Evolutionary conservation across 2,113 vertebrate genomes (phyloP), one percentile per base, ranked within the genome.

Genomic region (Zosterops hypoxanthus): DNA sequence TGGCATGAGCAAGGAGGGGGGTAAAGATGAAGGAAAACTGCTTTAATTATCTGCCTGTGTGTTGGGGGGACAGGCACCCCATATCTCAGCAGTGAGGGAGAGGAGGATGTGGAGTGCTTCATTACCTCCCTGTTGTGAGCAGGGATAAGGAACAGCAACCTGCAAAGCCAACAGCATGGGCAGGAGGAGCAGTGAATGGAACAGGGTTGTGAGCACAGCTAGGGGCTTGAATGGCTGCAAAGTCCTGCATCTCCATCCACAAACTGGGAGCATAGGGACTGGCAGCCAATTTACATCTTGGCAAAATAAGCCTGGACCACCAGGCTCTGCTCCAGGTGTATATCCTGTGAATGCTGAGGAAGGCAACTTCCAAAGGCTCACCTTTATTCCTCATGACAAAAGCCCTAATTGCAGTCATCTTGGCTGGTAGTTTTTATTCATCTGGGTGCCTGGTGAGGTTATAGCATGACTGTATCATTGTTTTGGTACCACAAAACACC

Each of bases 21-120:
- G 11, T 3, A 1, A 72, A 76, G 75, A 86, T 82, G 39, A 85
- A 90, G 68, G 42, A 69, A 80, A 70, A 55, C 34, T 29, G 24
- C 66, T 88, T 82, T 91, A 82, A 93, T 96, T 77, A 83, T 28
- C 59, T 68, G 23, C 75, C 23, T 64, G 20, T 75, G 26, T 56
- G 39, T 7, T 73, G 42, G 56, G 59, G 31, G 24, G 16, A 70
- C 1, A 5, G 18, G 34, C 16, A 36, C 6, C 44, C 41, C 14
- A 15, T 0, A 12, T 0, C 5, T 34, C 0, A 1, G 61, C 66
- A 82, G 61, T 5, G 0, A 4, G 52, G 3, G 52, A 15, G 61
- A 57, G 42, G 33, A 50, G 34, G 10, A n/a, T 33, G 52, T 57
- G 47, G 23, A 50, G 44, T 57, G 69, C 49, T 34, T 91, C 23